These are phyloP conservation scores for Hipposideros larvatus DNA, from an alignment of 2,797 vertebrate species.

Conservation along the genomic window DNA sequence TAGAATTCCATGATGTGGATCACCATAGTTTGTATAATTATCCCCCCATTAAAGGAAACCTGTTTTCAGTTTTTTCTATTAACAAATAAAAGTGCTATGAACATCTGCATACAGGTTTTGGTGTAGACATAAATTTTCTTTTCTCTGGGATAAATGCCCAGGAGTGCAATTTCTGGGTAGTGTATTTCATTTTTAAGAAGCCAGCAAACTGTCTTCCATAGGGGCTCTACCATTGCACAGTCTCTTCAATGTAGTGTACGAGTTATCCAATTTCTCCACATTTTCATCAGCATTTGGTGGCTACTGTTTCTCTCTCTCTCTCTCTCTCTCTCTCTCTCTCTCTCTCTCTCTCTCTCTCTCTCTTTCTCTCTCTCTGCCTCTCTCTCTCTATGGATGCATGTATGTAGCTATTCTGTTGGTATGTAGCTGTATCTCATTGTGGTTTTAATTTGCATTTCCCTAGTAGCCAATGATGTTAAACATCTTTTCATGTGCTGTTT, in stretches of 20 bases:
- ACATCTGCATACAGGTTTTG: not conserved
- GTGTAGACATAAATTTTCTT: not conserved
- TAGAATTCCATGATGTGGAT: not conserved
- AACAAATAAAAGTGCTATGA: not conserved
- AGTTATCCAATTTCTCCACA: not conserved
- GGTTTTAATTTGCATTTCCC: not conserved
- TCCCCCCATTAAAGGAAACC: not conserved
- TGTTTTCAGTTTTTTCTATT: not conserved
- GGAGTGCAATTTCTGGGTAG: not conserved
- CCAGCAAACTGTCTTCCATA: not conserved
- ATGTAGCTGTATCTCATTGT: not conserved
- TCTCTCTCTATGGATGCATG: too few relatives aligned
- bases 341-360: too few relatives aligned
- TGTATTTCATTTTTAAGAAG: slow-evolving; percentile 10
- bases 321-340: too few relatives aligned
- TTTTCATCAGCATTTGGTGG: not conserved
- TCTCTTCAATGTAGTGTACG: not conserved
- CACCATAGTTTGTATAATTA: not conserved
- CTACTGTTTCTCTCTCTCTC: not conserved
- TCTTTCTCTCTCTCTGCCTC: too few relatives aligned
- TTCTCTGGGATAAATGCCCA: not conserved
- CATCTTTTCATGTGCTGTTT: not conserved
- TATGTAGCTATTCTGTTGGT: not conserved
- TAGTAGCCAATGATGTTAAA: not conserved
- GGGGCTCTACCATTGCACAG: not conserved